Evolutionary conservation across 2,888 invertebrate species (phyloP).

Genomic region (Epirrhoe alternata): DNA sequence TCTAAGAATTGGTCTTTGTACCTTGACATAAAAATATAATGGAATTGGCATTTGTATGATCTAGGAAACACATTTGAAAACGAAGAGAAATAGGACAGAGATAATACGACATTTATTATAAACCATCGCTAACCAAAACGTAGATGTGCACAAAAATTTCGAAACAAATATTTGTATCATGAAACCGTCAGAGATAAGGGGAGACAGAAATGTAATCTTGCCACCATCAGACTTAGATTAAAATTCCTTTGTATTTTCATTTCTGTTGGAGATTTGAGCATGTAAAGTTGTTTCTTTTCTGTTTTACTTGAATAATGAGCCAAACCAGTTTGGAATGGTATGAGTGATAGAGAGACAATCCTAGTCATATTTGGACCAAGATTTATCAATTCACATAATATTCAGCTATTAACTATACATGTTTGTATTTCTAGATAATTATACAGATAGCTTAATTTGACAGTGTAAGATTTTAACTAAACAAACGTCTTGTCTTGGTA

Average conservation of each 20-base stretch:
- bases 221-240: constrained; percentile 60
- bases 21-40: too few relatives aligned
- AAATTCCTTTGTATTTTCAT: constrained; percentile 51
- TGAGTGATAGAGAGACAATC: too few relatives aligned
- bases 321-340: background rate
- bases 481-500: too few relatives aligned
- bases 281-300: constrained; percentile 20
- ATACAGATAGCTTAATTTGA: too few relatives aligned
- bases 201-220: constrained; percentile 64
- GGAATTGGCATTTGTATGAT: background rate
- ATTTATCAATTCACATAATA: too few relatives aligned
- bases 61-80: background rate
- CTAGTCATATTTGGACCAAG: too few relatives aligned
- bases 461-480: too few relatives aligned
- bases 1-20: background rate
- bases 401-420: too few relatives aligned
- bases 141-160: constrained; percentile 43
- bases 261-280: constrained; percentile 19
- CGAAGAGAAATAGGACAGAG: background rate
- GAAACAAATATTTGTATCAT: constrained; percentile 60
- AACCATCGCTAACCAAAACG: constrained; percentile 18
- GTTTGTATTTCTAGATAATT: too few relatives aligned
- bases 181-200: constrained; percentile 59
- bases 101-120: constrained; percentile 9
- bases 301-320: background rate